Conservation (phyloP, 2,888 invertebrate genomes). For the Panopea generosa region DNA sequence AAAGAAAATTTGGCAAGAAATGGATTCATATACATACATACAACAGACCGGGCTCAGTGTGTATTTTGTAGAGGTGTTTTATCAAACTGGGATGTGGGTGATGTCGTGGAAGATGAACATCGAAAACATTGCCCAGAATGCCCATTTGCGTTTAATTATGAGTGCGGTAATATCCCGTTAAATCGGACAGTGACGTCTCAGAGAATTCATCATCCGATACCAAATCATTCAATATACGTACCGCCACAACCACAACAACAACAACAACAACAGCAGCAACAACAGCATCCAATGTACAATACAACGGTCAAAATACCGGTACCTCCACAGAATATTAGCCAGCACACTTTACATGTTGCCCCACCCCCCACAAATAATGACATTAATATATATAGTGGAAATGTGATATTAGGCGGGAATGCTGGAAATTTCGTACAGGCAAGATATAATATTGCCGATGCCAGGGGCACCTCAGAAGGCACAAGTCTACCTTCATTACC, state of each 20-base stretch:
- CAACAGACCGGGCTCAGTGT: slow-evolving; percentile 65
- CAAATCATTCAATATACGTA: too few species aligned
- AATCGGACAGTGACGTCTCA: background rate
- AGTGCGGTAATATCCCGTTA: slow-evolving; percentile 53
- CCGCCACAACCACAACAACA: too few species aligned
- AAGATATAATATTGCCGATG: too few species aligned
- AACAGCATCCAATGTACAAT: background rate
- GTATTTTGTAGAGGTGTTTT: slow-evolving; percentile 68
- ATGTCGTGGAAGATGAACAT: slow-evolving; percentile 65
- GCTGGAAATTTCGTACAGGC: too few species aligned
- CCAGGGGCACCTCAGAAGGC: too few species aligned
- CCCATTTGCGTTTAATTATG: slow-evolving; percentile 61
- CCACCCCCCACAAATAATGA: background rate
- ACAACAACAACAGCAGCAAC: too few species aligned
- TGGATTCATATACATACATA: slow-evolving; percentile 65
- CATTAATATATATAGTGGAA: too few species aligned
- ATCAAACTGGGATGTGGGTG: slow-evolving; percentile 64
- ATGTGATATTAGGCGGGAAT: too few species aligned
- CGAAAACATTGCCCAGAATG: slow-evolving; percentile 68
- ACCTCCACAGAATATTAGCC: background rate
- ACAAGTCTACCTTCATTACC: background rate
- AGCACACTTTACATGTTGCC: background rate
- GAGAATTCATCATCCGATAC: background rate
- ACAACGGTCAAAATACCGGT: slow-evolving; percentile 3
- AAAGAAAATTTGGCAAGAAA: slow-evolving; percentile 62